phyloP scores from a whole-genome alignment of 2,113 vertebrate species.

The Erythrolamprus reginae region DNA sequence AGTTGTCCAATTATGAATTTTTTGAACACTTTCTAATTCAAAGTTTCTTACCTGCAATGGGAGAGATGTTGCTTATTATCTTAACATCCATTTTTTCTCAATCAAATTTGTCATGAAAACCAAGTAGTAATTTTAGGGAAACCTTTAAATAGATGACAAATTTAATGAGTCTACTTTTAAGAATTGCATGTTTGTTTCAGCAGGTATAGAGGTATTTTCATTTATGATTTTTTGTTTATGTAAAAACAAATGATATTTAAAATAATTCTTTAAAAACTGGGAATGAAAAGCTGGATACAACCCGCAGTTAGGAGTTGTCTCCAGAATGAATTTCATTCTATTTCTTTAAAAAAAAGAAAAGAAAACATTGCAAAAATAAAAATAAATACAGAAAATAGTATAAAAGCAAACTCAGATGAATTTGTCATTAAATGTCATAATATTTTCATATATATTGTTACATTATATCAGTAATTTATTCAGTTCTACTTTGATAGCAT shows the following conservation, averaged over 20 bases:
- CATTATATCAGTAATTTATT: neutral
- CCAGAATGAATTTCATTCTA: neutral
- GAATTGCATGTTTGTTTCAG: too few species aligned
- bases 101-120: constrained; percentile 51
- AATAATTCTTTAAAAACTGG: too few species aligned
- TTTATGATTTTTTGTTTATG: too few species aligned
- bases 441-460: neutral
- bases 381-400: neutral
- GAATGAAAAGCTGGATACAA: neutral
- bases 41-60: constrained; percentile 64
- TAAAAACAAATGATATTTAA: too few species aligned
- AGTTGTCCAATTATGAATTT: constrained; percentile 73
- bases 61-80: constrained; percentile 71
- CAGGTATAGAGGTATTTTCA: too few species aligned
- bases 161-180: neutral
- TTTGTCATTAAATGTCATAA: neutral
- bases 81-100: constrained; percentile 63
- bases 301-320: neutral
- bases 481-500: neutral
- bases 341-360: neutral
- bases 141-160: constrained; percentile 5
- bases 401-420: neutral
- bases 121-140: constrained; percentile 54
- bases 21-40: constrained; percentile 68
- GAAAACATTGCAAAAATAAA: neutral